Percentiles rank a stretch among this genome's conserved stretches.
Conservation (phyloP, 2,888 invertebrate genomes). For the Sarcophaga subvicina region DNA sequence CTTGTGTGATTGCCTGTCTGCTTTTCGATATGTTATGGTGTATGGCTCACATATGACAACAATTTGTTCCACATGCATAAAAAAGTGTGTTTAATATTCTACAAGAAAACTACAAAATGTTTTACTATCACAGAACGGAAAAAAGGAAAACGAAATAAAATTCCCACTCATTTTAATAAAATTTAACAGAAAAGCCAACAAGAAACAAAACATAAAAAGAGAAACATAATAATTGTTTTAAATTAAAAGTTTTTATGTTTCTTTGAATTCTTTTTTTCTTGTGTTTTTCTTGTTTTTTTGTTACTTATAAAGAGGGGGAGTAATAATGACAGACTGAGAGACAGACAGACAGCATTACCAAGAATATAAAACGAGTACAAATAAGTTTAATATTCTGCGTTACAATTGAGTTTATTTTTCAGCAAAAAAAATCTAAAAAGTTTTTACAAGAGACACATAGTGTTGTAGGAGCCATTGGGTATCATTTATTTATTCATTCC, state of each 20-base stretch:
- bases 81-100: not conserved
- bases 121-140: not conserved
- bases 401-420: not conserved
- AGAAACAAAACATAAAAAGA: slow-evolving; percentile 30
- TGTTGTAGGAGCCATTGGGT: not conserved
- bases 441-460: too few relatives aligned
- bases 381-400: not conserved
- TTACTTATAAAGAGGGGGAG: not conserved
- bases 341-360: not conserved
- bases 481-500: not conserved
- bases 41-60: not conserved
- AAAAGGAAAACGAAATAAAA: not conserved
- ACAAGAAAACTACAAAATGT: not conserved
- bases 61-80: slow-evolving; percentile 20
- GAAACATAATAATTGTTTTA: slow-evolving; percentile 46
- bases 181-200: not conserved
- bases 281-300: not conserved
- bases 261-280: not conserved
- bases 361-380: not conserved
- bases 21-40: not conserved
- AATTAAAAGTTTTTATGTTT: slow-evolving; percentile 35
- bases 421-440: too few relatives aligned
- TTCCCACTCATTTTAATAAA: slow-evolving; percentile 46
- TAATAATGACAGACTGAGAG: too few relatives aligned
- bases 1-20: not conserved